Base-by-base conservation (phyloP, 1,140 invertebrate genomes). In the Chymomyza costata region DNA sequence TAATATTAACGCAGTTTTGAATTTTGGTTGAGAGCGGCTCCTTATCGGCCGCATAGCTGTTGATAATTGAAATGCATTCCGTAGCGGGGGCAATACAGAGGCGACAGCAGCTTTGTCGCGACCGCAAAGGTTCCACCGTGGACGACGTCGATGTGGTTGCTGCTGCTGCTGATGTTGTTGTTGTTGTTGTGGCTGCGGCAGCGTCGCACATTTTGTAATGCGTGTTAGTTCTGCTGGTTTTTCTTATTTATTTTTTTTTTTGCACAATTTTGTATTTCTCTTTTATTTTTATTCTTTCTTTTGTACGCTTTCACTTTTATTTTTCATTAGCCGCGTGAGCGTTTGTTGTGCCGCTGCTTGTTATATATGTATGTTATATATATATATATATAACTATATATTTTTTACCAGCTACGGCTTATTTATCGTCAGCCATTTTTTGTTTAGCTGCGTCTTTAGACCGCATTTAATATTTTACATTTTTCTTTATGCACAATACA, bases 11-110 rank as follows among this genome's bases (percentile, higher is more conserved):
- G 61, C 84, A 86, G 47, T 82, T 81, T 41, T 78, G 64, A 57
- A 86, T 86, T 76, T 86, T 86, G 37, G 63, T 81, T 19, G 78
- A 62, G 50, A 86, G 47, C 37, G 84, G 82, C 62, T 86, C 84
- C 67, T 85, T 85, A 59, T 86, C 84, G 51, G 84, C 84, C 32
- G 84, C 84, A 69, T 83, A 82, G 62, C 82, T 85, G 25, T 84
- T 85, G 47, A 85, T 84, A 47, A 86, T 86, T 44, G 83, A 84
- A 69, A 86, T 85, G 68, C 84, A 86, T 49, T 86, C 84, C 35
- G 46, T 71, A 46, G 82, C 64, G 15, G 84, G 84, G 52, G 84
- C 84, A 32, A 86, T 58, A 63, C 84, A 86, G 16, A 86, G 57
- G 35, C 84, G 84, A 61, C 84, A 86, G 50, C 84, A 83, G 46